Conservation (phyloP, 2,888 invertebrate species). For the Teinopalpus imperialis region DNA sequence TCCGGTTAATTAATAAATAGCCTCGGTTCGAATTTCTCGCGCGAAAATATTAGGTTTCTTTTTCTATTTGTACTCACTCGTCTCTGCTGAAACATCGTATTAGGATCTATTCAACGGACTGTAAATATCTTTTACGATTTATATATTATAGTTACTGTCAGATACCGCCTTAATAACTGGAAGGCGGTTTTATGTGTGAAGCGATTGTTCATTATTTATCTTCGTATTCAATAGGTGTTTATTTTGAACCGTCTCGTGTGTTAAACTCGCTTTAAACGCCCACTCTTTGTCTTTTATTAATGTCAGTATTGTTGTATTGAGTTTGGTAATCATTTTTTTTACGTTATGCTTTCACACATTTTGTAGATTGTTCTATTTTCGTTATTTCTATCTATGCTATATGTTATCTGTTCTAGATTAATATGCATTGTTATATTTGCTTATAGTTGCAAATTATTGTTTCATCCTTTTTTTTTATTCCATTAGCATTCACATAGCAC, state of each 20-base stretch:
- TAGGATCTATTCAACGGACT: not conserved
- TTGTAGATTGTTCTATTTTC: slow-evolving; percentile 20
- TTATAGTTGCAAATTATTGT: slow-evolving; percentile 7
- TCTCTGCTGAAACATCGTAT: not conserved
- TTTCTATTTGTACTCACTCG: not conserved
- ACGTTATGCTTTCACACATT: slow-evolving; percentile 22
- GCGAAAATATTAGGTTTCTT: not conserved
- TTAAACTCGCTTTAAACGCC: slow-evolving; percentile 40
- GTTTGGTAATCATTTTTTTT: slow-evolving; percentile 13
- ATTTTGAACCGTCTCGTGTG: slow-evolving; percentile 70
- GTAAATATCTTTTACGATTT: not conserved
- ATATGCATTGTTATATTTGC: slow-evolving; percentile 11
- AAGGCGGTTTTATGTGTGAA: slow-evolving; percentile 9
- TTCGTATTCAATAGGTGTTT: slow-evolving; percentile 22
- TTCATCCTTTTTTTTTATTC: not conserved
- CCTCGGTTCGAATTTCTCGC: not conserved
- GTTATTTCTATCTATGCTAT: slow-evolving; percentile 19
- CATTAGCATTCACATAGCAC: slow-evolving; percentile 14
- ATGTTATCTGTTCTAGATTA: slow-evolving; percentile 5
- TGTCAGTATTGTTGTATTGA: slow-evolving; percentile 15
- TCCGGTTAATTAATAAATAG: slow-evolving; percentile 8
- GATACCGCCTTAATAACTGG: not conserved
- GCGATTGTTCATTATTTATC: slow-evolving; percentile 12
- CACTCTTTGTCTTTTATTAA: slow-evolving; percentile 32
- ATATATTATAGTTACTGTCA: not conserved